Conservation (phyloP, 1,140 invertebrate species). For the Galleria mellonella region DNA sequence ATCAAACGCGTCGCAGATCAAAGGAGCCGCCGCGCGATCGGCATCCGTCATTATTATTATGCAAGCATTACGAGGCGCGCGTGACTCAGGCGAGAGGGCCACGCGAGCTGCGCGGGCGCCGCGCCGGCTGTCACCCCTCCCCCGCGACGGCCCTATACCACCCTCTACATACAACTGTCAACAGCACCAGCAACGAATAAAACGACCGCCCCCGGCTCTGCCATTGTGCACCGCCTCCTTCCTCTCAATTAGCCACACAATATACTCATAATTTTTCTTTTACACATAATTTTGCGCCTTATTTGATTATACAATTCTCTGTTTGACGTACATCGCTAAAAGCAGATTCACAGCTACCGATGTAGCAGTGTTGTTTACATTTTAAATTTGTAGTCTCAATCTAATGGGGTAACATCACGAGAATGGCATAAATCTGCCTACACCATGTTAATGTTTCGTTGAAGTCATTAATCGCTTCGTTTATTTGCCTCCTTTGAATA, state of each 20-base stretch:
- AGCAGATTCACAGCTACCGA: constrained; percentile 3
- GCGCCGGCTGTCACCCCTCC: constrained; percentile 22
- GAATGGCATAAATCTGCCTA: not conserved
- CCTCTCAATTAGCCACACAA: constrained; percentile 23
- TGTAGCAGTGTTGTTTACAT: constrained; percentile 9
- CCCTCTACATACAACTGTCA: constrained; percentile 37
- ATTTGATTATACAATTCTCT: constrained; percentile 37
- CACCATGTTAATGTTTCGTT: too few species aligned
- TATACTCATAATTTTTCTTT: constrained; percentile 25
- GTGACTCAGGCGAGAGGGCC: constrained; percentile 68
- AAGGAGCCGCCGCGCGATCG: constrained; percentile 70
- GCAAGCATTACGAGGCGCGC: constrained; percentile 71
- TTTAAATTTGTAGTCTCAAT: constrained; percentile 12
- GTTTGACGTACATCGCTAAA: constrained; percentile 19
- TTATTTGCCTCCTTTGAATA: too few species aligned
- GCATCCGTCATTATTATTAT: constrained; percentile 74
- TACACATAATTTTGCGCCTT: constrained; percentile 30
- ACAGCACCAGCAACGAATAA: constrained; percentile 16
- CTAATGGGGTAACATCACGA: constrained; percentile 6
- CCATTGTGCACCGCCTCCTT: constrained; percentile 4
- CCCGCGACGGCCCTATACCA: constrained; percentile 20
- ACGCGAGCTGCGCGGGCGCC: constrained; percentile 62
- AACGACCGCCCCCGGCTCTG: constrained; percentile 14
- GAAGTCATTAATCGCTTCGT: too few species aligned
- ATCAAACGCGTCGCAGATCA: constrained; percentile 69